Conservation (phyloP, 2,113 vertebrate genomes). For the Gracilinanus agilis region DNA sequence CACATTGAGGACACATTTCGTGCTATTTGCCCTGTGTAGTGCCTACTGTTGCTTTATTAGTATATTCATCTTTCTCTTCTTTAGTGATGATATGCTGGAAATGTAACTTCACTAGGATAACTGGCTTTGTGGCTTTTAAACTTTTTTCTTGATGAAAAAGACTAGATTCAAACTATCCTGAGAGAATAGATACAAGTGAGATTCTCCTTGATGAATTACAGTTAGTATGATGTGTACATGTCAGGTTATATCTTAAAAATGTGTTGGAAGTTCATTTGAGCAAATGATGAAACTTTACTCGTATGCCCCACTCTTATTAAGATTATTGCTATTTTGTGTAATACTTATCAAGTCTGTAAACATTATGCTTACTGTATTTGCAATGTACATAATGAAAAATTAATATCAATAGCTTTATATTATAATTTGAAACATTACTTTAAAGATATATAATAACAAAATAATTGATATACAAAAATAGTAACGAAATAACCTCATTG, state of each 20-base stretch:
- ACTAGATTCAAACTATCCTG: not conserved
- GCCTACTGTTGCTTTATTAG: not conserved
- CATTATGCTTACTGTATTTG: not conserved
- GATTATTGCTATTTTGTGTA: not conserved
- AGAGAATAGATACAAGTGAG: not conserved
- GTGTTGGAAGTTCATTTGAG: not conserved
- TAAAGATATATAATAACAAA: not conserved
- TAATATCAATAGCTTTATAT: slow-evolving; percentile 18
- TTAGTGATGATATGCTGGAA: not conserved
- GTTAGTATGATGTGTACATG: not conserved
- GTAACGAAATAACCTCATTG: not conserved
- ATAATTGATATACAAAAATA: not conserved
- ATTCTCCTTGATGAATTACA: not conserved
- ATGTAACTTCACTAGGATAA: not conserved
- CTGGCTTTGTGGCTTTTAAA: not conserved
- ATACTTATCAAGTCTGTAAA: slow-evolving; percentile 14
- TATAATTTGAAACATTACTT: slow-evolving; percentile 2
- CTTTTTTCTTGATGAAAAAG: not conserved
- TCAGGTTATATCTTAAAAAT: slow-evolving; percentile 12
- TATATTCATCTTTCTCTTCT: not conserved
- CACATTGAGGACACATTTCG: not conserved
- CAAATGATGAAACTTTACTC: slow-evolving; percentile 9
- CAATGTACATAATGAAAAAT: not conserved
- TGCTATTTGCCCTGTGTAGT: not conserved
- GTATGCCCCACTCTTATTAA: slow-evolving; percentile 26